phyloP scores from a whole-genome alignment of 2,797 vertebrate genomes.

The Cephalopachus bancanus region DNA sequence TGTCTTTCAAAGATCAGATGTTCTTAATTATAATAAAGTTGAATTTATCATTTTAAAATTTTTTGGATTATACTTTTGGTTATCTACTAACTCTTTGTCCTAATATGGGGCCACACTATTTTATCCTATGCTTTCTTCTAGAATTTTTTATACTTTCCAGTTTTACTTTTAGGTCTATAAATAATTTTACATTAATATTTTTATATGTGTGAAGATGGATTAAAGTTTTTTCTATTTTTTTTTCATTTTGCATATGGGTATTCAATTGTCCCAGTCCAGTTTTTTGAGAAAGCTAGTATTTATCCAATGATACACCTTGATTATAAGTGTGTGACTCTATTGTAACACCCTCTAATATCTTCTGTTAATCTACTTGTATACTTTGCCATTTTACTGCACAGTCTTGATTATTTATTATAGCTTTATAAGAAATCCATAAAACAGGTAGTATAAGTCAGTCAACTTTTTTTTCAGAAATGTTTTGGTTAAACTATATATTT shows the following conservation, averaged over 20 bases:
- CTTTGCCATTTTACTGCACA: not conserved
- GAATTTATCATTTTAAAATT: not conserved
- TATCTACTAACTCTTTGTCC: not conserved
- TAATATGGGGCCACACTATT: not conserved
- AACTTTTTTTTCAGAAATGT: not conserved
- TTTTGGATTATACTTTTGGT: not conserved
- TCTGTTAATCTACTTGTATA: not conserved
- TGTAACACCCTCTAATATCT: not conserved
- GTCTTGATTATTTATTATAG: not conserved
- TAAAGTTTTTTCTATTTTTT: not conserved
- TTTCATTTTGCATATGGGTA: not conserved
- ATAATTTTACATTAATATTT: not conserved
- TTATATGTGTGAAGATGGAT: not conserved
- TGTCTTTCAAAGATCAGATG: not conserved
- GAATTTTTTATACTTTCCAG: not conserved
- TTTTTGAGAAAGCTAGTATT: not conserved
- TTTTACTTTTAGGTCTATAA: not conserved
- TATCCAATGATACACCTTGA: not conserved
- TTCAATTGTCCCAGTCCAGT: not conserved
- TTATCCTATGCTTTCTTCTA: not conserved
- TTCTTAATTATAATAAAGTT: not conserved
- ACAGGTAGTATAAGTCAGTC: not conserved
- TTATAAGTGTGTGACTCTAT: not conserved
- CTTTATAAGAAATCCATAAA: not conserved
- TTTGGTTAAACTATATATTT: not conserved